Base-by-base conservation (phyloP, 2,888 invertebrate genomes). In the Octonoba sinensis region DNA sequence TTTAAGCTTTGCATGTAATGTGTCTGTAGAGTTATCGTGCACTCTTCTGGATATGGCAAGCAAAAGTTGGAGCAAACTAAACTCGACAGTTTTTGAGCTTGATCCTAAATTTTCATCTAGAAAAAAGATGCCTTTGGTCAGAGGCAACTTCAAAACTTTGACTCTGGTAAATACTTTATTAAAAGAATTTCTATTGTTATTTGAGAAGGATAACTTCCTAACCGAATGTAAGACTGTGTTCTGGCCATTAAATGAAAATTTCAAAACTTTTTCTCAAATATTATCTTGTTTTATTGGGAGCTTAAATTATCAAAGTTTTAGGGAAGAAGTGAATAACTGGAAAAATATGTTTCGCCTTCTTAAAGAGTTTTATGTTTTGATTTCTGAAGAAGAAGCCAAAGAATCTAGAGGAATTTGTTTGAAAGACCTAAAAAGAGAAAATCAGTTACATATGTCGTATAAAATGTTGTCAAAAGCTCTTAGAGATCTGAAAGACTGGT, bases 381-480 rank as follows among this genome's bases (percentile, higher is more conserved):
- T 83, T 56, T 49, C 60, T 49, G 57, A 78, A 16, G 83, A 78
- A 13, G 71, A 79, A 49, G 16, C 3, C 0, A 64, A 64, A 56
- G 67, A 59, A 16, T 46, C 18, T 67, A 49, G n/a, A 24, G 64
- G 69, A 11, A 54, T 22, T 6, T 44, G 20, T 16, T n/a, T 56
- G 4, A 82, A 71, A 47, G 74, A 76, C 49, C 64, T 71, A 56
- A 51, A 27, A 4, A 54, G 36, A 12, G 74, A 75, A 67, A 83
- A 83, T 57, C 70, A 79, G 49, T 24, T 83, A 0, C 83, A 83
- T 47, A 66, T 73, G 54, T 49, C 75, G 20, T 83, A 73, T 46
- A 75, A 79, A 47, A 79, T 72, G 57, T 62, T 83, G n/a, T 60
- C 74, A 15, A 71, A 67, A 27, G 36, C 64, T 60, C 60, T 76